Base-by-base conservation (phyloP, 2,113 vertebrate genomes). In the Camelus bactrianus region DNA sequence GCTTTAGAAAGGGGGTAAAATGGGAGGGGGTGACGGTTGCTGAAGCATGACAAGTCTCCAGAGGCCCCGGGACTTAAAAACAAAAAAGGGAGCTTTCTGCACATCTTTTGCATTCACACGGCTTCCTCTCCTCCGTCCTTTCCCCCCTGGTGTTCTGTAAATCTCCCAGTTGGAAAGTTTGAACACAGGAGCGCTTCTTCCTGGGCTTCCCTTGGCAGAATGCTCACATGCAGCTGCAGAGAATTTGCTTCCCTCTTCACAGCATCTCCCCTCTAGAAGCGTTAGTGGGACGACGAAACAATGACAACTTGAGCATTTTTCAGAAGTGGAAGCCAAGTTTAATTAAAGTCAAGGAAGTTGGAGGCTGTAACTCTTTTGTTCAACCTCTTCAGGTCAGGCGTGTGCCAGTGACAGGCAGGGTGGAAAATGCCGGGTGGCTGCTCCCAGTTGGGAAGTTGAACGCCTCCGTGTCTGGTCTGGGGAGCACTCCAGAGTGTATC, bases 271-370 rank as follows among this genome's bases (percentile, higher is more conserved):
- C 84, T n/a, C 98, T 97, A 97, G 97, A 88, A 98, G 95, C 97
- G 88, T 97, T 98, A 85, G 97, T 72, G 95, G 97, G 97, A 94
- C 96, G 91, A 95, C 95, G 95, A 94, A 98, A 98, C 98, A 98
- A 97, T 97, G 93, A 81, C 98, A 98, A 98, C 96, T 97, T 95
- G 94, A 97, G 97, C 94, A 87, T 93, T 97, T 97, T 98, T 98
- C 86, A 97, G 98, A 98, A 96, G 94, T 96, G 95, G 96, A 95
- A 98, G 97, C 97, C 97, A 98, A 98, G 98, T 98, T 97, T 98
- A 98, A 98, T 99, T 98, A 98, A 98, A 98, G 97, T 95, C 94
- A 95, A 98, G 98, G 97, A 98, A 98, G 94, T 95, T 92, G 96
- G 98, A 97, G 97, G 97, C 97, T 93, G 76, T 96, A 95, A 93